Evolutionary conservation across 1,140 invertebrate genomes (phyloP), one percentile per base, ranked within the genome.

Genomic region (Diprion similis): DNA sequence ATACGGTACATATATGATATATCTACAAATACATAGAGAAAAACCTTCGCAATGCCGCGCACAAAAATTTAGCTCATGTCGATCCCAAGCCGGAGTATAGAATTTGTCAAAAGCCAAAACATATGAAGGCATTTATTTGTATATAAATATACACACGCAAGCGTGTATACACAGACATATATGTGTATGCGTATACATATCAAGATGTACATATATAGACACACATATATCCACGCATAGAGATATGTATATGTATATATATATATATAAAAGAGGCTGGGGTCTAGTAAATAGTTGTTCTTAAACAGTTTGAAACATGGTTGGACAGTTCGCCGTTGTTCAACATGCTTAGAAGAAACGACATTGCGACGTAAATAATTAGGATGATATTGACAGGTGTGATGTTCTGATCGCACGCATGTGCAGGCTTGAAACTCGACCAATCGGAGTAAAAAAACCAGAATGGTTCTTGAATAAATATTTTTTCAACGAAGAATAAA

Each of bases 91-190:
- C 66, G 19, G 37, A 19, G 4, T 48, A 75, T 78, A 79, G 78
- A 80, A 79, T 82, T 78, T 81, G 51, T 59, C 75, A 78, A 73
- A 83, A 86, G 84, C 85, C 85, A 86, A 86, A 86, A 86, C 84
- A 86, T 86, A 86, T 86, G 84, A 86, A 86, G 84, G 85, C 85
- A 86, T 86, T 76, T 76, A 73, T 77, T 76, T 73, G 76, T 69
- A 78, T 72, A 73, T 77, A 72, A 77, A 71, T 68, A 68, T 68
- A 68, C 18, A 68, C 17, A 45, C 11, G 15, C 18, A 18, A 15
- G 19, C 37, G 19, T 0, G 18, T 45, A 10, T 9, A 18, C 18
- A n/a, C 15, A 68, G 11, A 8, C 11, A 68, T 59, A 59, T 19
- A 68, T 19, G 15, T 64, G 17, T 6, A 64, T 64, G 17, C 24